Percentiles rank a stretch among this genome's conserved stretches.
These are phyloP conservation scores for Cephus pulcher DNA, from an alignment of 2,888 invertebrate species.

Conservation along the genomic window DNA sequence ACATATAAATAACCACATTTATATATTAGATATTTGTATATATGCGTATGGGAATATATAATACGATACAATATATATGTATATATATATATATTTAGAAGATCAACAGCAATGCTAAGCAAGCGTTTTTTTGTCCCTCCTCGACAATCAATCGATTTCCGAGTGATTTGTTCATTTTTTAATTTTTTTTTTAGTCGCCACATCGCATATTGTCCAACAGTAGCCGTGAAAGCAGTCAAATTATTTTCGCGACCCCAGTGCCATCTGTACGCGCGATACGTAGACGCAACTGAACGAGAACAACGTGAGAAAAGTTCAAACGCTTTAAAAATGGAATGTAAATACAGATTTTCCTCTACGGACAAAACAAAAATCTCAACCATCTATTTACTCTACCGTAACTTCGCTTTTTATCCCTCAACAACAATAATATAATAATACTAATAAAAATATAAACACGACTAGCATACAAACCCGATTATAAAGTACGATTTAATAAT, in stretches of 20 bases:
- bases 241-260: neutral
- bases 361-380: neutral
- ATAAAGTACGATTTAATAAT: neutral
- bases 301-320: neutral
- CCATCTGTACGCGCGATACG: neutral
- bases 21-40: neutral
- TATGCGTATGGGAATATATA: neutral
- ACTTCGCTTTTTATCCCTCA: neutral
- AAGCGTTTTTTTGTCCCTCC: neutral
- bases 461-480: neutral
- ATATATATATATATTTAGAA: neutral
- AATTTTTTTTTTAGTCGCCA: conserved; percentile 6
- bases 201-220: neutral
- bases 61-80: conserved; percentile 1
- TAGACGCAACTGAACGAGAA: neutral
- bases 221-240: neutral
- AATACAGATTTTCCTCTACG: neutral
- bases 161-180: neutral
- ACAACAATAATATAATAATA: neutral
- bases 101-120: conserved; percentile 1
- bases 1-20: neutral
- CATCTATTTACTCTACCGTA: neutral
- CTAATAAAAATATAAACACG: neutral
- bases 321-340: neutral
- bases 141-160: neutral